Conservation (phyloP, 2,888 invertebrate genomes). For the Ptilodon capucinus region DNA sequence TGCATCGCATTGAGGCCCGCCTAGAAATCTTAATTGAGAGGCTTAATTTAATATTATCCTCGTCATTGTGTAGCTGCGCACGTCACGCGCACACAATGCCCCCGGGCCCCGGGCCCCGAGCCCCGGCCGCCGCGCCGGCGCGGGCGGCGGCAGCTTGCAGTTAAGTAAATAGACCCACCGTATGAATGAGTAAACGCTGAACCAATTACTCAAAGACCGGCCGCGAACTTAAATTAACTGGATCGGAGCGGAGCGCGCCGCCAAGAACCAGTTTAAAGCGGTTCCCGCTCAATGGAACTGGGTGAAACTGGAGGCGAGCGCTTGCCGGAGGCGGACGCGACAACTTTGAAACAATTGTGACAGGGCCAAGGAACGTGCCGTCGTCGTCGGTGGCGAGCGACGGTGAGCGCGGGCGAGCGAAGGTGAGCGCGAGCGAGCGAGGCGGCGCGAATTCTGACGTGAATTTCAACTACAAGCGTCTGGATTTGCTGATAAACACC, state of each 20-base stretch:
- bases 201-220: conserved; percentile 41
- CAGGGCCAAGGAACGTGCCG: conserved; percentile 6
- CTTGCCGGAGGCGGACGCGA: conserved; percentile 15
- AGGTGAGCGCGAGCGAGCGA: background rate
- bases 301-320: conserved; percentile 15
- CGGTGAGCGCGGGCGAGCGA: background rate
- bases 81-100: conserved; percentile 32
- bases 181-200: conserved; percentile 45
- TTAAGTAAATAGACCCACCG: conserved; percentile 25
- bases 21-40: conserved; percentile 33
- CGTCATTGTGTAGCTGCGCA: conserved; percentile 26
- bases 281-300: conserved; percentile 19
- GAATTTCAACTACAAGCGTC: conserved; percentile 6
- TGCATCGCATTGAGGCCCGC: conserved; percentile 15
- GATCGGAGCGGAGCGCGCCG: conserved; percentile 10
- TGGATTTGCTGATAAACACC: conserved; percentile 15
- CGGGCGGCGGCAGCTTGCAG: conserved; percentile 7
- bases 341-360: conserved; percentile 26
- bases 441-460: background rate
- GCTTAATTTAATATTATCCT: conserved; percentile 41
- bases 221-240: conserved; percentile 51
- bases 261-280: conserved; percentile 25
- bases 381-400: background rate
- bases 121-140: conserved; percentile 12
- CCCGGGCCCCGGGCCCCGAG: conserved; percentile 17